phyloP scores from a whole-genome alignment of 2,797 vertebrate genomes.

The Carapus acus region DNA sequence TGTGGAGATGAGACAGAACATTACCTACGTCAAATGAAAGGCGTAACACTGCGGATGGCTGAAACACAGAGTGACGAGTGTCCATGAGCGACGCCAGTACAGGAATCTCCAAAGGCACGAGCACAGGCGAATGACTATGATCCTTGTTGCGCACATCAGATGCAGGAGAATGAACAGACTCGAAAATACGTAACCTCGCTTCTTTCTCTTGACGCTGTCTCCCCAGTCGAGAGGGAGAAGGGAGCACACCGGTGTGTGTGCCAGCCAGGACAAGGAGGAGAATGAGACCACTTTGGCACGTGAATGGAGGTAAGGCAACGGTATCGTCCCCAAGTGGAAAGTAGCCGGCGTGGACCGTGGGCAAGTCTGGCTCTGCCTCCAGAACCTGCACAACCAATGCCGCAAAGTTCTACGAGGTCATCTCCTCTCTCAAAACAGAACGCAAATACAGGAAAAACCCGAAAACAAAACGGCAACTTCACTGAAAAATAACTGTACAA shows the following conservation, averaged over 20 bases:
- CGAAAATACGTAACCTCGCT: conserved; percentile 39
- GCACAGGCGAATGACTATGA: conserved; percentile 53
- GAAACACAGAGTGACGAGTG: conserved; percentile 41
- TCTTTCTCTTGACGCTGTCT: conserved; percentile 13
- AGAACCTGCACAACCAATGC: conserved; percentile 46
- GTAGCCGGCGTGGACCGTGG: conserved; percentile 48
- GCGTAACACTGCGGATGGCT: conserved; percentile 43
- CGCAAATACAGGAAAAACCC: background rate
- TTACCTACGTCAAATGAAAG: conserved; percentile 41
- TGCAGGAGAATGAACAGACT: conserved; percentile 30
- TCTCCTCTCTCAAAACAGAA: conserved; percentile 21
- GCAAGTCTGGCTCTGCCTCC: conserved; percentile 41
- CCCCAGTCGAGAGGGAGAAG: too few relatives aligned
- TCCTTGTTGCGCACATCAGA: conserved; percentile 31
- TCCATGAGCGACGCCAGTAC: conserved; percentile 41
- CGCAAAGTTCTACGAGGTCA: conserved; percentile 33
- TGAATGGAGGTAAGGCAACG: conserved; percentile 81
- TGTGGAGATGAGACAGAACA: conserved; percentile 34
- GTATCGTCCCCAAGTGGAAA: conserved; percentile 64
- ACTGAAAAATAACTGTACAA: conserved; percentile 30
- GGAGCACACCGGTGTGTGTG: conserved; percentile 51
- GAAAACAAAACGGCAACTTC: conserved; percentile 20
- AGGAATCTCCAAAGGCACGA: conserved; percentile 65
- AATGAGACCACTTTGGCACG: conserved; percentile 78
- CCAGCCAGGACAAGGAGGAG: conserved; percentile 54